Evolutionary conservation across 2,113 vertebrate species (phyloP).

Genomic region (Sakesphorus luctuosus): DNA sequence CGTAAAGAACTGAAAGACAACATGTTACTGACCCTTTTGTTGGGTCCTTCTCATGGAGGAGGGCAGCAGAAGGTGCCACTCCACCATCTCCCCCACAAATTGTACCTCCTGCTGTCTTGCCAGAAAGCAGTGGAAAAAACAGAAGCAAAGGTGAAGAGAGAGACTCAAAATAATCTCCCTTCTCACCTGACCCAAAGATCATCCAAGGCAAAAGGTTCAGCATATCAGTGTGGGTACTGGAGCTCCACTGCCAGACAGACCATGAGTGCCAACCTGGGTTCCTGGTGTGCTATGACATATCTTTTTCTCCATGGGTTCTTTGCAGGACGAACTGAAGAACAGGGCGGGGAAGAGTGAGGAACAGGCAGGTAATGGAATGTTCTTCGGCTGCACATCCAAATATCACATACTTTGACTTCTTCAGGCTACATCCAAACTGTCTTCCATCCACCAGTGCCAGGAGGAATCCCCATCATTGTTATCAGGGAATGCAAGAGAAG

Average conservation of each 20-base stretch:
- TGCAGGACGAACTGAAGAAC: neutral
- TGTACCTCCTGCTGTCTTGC: neutral
- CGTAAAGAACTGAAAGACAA: neutral
- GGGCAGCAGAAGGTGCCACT: neutral
- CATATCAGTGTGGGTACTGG: neutral
- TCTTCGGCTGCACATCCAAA: neutral
- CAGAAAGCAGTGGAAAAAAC: neutral
- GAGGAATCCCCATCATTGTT: neutral
- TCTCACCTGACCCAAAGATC: neutral
- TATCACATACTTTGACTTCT: accelerated
- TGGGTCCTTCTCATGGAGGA: neutral
- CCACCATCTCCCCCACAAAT: neutral
- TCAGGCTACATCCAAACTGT: neutral
- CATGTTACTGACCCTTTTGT: accelerated
- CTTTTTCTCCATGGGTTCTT: neutral
- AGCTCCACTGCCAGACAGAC: neutral
- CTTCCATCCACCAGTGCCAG: too few species aligned
- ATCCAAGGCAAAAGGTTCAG: neutral
- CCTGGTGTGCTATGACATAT: neutral
- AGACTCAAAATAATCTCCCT: neutral
- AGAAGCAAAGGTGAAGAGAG: neutral
- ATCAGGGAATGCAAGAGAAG: neutral
- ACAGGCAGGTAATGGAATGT: neutral
- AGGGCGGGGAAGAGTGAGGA: neutral
- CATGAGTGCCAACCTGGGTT: neutral